These are phyloP conservation scores for Athalia cordata DNA, from an alignment of 2,888 invertebrate genomes.

Conservation along the genomic window DNA sequence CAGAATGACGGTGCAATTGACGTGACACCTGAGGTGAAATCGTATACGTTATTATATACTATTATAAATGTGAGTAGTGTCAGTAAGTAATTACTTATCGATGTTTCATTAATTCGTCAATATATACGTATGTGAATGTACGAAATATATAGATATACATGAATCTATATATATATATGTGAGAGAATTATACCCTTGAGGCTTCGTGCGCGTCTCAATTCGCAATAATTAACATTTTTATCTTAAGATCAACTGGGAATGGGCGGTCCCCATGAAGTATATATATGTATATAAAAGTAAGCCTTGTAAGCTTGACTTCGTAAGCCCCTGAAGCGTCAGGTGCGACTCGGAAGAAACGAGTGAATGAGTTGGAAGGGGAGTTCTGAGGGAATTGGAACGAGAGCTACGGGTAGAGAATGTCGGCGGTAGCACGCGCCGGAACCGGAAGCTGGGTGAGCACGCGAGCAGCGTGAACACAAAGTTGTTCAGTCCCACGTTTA, in stretches of 20 bases:
- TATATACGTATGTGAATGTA: neutral
- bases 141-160: too few species aligned
- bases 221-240: conserved; percentile 62
- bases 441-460: conserved; percentile 65
- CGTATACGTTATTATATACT: conserved; percentile 14
- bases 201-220: conserved; percentile 57
- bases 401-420: neutral
- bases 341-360: conserved; percentile 55
- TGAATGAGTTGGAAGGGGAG: conserved; percentile 24
- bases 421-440: conserved; percentile 58
- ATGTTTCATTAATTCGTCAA: conserved; percentile 54
- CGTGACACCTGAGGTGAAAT: conserved; percentile 36
- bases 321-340: conserved; percentile 62
- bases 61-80: neutral
- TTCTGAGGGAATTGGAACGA: conserved; percentile 30
- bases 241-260: conserved; percentile 59
- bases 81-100: conserved; percentile 50
- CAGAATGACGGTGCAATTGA: neutral
- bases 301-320: too few species aligned
- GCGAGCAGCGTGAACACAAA: conserved; percentile 55
- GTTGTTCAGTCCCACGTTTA: conserved; percentile 44
- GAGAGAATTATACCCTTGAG: conserved; percentile 24
- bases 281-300: too few species aligned
- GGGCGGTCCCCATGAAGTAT: conserved; percentile 50
- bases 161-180: too few species aligned